Evolutionary conservation across 2,113 vertebrate species (phyloP).

Genomic region (Spilogale gracilis): DNA sequence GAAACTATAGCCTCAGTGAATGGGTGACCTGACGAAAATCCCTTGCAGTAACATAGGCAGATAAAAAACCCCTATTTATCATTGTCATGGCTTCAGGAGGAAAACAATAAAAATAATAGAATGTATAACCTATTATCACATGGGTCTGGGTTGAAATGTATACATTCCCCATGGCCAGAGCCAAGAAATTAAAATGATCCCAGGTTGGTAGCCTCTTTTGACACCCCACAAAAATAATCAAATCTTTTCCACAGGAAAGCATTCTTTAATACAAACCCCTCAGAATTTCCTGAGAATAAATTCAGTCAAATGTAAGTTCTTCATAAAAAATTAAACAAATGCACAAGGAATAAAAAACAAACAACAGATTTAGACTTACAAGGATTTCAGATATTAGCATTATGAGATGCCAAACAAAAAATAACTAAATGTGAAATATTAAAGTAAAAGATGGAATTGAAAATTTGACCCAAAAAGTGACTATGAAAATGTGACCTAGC

Average conservation of each 20-base stretch:
- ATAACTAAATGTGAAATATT: slow-evolving; percentile 14
- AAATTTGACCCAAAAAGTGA: not conserved
- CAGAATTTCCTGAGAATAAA: slow-evolving; percentile 27
- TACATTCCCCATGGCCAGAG: not conserved
- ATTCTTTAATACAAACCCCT: not conserved
- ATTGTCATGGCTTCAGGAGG: not conserved
- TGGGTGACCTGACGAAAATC: not conserved
- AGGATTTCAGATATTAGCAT: slow-evolving; percentile 20
- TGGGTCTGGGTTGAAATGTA: not conserved
- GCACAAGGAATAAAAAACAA: not conserved
- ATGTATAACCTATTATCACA: not conserved
- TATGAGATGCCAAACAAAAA: not conserved
- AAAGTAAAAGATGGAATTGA: slow-evolving; percentile 40
- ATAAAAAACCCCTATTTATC: not conserved
- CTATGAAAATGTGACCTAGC: not conserved
- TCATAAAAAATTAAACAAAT: slow-evolving; percentile 19
- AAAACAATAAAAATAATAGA: slow-evolving; percentile 12
- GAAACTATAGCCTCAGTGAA: not conserved
- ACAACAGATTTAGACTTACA: not conserved
- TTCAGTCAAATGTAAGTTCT: not conserved
- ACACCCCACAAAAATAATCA: slow-evolving; percentile 29
- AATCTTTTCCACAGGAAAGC: not conserved
- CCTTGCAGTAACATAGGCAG: not conserved
- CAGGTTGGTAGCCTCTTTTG: not conserved
- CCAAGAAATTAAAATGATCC: slow-evolving; percentile 20